Evolutionary conservation across 2,888 invertebrate species (phyloP).

Genomic region (Neria commutata): DNA sequence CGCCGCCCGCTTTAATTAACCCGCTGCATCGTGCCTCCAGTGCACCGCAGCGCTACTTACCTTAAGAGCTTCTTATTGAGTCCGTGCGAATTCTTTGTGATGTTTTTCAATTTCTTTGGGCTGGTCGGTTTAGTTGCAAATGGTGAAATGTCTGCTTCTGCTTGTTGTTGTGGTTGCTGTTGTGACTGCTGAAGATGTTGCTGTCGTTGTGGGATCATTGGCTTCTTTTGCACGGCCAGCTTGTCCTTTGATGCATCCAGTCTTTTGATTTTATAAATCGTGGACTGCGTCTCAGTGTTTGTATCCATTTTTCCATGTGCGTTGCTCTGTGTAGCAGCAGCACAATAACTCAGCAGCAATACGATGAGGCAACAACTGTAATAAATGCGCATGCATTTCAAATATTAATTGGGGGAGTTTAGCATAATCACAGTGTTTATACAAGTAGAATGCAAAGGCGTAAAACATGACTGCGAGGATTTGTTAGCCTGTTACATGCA

Average conservation of each 20-base stretch:
- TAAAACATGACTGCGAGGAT: too few species aligned
- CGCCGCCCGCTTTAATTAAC: constrained; percentile 25
- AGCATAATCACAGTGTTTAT: too few species aligned
- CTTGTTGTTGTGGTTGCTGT: constrained; percentile 19
- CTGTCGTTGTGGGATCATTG: constrained; percentile 23
- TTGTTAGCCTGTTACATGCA: too few species aligned
- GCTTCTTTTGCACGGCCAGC: constrained; percentile 20
- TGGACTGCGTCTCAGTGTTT: constrained; percentile 36
- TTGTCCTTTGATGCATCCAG: constrained; percentile 40
- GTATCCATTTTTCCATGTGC: not conserved
- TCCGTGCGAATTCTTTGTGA: constrained; percentile 49
- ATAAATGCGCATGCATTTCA: too few species aligned
- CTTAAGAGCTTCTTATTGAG: constrained; percentile 57
- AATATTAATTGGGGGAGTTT: too few species aligned
- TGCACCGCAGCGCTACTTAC: constrained; percentile 41
- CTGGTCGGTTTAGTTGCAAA: constrained; percentile 27
- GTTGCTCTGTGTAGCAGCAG: not conserved
- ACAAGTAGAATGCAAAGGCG: too few species aligned
- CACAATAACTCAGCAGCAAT: too few species aligned
- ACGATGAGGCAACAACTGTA: too few species aligned
- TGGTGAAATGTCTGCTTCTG: not conserved
- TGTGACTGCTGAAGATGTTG: constrained; percentile 21
- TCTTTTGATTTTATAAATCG: constrained; percentile 48
- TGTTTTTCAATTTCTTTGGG: constrained; percentile 39
- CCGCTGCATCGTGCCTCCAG: not conserved